Conservation (phyloP, 2,797 vertebrate genomes). For the Steatocranus sp. region DNA sequence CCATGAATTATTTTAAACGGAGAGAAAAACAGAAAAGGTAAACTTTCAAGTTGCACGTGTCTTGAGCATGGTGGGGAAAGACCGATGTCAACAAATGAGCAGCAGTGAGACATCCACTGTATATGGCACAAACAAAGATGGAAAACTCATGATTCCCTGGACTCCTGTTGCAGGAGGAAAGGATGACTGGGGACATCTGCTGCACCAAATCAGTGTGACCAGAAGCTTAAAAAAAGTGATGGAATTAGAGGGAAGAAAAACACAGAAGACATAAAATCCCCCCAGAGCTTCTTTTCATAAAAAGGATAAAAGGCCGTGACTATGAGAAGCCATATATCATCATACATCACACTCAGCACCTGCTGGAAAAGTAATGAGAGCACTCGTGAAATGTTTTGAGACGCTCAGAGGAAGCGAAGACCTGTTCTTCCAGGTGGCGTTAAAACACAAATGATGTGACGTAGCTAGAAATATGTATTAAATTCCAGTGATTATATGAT, state of each 20-base stretch:
- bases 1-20: constrained; percentile 31
- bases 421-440: constrained; percentile 2
- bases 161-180: constrained; percentile 15
- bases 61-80: not conserved
- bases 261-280: constrained; percentile 11
- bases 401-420: not conserved
- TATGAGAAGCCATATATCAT: constrained; percentile 25
- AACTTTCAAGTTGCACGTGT: not conserved
- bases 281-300: not conserved
- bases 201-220: constrained; percentile 28
- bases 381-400: not conserved
- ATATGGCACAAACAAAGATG: constrained; percentile 15
- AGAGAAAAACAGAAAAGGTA: constrained; percentile 42
- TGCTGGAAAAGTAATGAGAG: constrained; percentile 13
- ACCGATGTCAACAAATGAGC: constrained; percentile 19
- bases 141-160: constrained; percentile 14
- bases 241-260: constrained; percentile 14
- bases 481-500: not conserved
- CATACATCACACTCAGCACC: constrained; percentile 17
- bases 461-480: not conserved
- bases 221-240: not conserved
- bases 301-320: constrained; percentile 13
- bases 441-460: not conserved
- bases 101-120: not conserved
- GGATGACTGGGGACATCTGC: constrained; percentile 40